Conservation (phyloP, 2,113 vertebrate species). For the Oxyura jamaicensis region DNA sequence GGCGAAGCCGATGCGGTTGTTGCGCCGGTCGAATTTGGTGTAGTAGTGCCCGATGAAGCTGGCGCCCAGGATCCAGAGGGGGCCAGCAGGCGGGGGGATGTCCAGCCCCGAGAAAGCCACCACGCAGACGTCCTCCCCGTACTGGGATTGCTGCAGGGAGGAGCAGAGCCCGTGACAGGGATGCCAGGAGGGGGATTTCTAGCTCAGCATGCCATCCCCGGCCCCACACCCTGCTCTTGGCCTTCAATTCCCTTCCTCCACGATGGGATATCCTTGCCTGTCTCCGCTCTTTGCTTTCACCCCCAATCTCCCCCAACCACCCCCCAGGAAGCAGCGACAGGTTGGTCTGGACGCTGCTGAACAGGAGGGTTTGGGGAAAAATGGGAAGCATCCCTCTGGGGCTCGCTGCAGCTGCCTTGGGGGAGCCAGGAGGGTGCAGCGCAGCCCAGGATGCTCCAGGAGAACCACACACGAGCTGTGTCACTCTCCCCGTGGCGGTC, state of each 20-base stretch:
- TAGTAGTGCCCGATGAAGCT: conserved; percentile 96
- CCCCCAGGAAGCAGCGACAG: too few relatives aligned
- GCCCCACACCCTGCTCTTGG: neutral
- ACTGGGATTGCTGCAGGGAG: conserved; percentile 82
- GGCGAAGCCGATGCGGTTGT: conserved; percentile 95
- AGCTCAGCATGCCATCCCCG: fast-evolving
- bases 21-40: conserved; percentile 91
- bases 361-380: fast-evolving
- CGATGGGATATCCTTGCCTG: neutral
- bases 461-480: neutral
- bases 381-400: fast-evolving
- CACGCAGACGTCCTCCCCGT: conserved; percentile 83
- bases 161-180: neutral
- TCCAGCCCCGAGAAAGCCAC: conserved; percentile 90
- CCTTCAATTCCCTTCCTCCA: fast-evolving
- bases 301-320: neutral
- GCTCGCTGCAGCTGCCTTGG: fast-evolving
- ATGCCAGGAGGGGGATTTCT: fast-evolving
- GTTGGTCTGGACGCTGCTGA: fast-evolving
- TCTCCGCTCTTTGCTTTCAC: neutral
- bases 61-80: conserved; percentile 93
- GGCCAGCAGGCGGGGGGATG: conserved; percentile 89
- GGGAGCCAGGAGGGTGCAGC: neutral
- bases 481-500: neutral
- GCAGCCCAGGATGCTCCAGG: neutral